These are phyloP conservation scores for Monarcha castaneiventris DNA, from an alignment of 2,113 vertebrate genomes.

Conservation along the genomic window DNA sequence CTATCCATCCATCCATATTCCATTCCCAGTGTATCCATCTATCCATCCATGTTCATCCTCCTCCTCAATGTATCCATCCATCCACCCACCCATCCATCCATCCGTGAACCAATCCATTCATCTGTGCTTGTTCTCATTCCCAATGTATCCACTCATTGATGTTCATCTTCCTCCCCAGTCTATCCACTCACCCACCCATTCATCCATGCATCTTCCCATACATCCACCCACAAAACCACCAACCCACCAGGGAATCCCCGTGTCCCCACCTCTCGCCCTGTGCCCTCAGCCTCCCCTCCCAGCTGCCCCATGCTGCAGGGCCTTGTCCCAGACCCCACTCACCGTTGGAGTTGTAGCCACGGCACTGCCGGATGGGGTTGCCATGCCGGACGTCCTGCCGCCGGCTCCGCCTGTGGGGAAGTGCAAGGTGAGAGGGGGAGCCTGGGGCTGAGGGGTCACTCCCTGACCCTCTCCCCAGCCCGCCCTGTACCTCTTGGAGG, in stretches of 20 bases:
- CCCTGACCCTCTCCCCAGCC: fast-evolving
- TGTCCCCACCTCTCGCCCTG: fast-evolving
- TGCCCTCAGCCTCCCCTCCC: not conserved
- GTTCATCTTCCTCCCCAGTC: too few relatives aligned
- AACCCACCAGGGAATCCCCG: not conserved
- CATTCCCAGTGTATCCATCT: too few relatives aligned
- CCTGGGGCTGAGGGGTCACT: not conserved
- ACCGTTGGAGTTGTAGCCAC: conserved; percentile 95
- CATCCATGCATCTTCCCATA: too few relatives aligned
- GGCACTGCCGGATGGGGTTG: conserved; percentile 92
- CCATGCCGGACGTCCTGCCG: conserved; percentile 92
- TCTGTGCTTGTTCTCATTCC: too few relatives aligned
- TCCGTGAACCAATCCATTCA: too few relatives aligned
- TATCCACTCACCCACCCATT: too few relatives aligned
- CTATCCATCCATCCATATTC: not conserved
- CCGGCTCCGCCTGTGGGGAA: conserved; percentile 84
- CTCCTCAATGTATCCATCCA: not conserved
- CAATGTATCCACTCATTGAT: not conserved
- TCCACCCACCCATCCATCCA: not conserved
- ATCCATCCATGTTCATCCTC: not conserved
- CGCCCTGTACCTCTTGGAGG: conserved; percentile 88
- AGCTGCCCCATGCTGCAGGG: fast-evolving
- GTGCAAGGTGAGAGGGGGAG: not conserved
- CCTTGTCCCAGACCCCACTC: not conserved
- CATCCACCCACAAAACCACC: not conserved